Percentiles rank a stretch among this genome's conserved stretches.
Evolutionary conservation across 2,113 vertebrate genomes (phyloP).

Genomic region (Esox niger): DNA sequence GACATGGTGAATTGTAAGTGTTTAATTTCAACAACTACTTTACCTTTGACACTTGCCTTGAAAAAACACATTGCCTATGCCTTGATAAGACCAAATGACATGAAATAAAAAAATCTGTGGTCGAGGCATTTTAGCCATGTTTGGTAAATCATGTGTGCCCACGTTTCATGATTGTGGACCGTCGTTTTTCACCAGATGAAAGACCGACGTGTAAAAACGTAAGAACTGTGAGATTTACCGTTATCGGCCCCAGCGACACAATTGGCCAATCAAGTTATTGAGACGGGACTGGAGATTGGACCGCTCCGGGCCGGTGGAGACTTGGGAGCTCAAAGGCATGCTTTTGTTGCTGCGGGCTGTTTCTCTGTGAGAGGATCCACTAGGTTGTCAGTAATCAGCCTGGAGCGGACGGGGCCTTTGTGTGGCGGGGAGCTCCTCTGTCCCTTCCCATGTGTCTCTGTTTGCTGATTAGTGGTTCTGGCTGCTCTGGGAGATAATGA

Average conservation of each 20-base stretch:
- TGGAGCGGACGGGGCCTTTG: slow-evolving; percentile 38
- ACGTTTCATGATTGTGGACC: neutral
- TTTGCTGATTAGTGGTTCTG: slow-evolving; percentile 51
- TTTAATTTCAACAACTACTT: neutral
- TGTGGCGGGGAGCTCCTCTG: slow-evolving; percentile 15
- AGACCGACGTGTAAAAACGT: too few relatives aligned
- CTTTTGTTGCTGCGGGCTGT: slow-evolving; percentile 49
- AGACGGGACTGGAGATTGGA: neutral
- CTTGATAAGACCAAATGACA: neutral
- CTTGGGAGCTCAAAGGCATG: slow-evolving; percentile 20
- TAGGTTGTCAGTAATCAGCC: slow-evolving; percentile 45
- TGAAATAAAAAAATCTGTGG: neutral
- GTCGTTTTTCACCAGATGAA: neutral
- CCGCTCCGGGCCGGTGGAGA: neutral
- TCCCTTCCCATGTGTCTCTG: neutral
- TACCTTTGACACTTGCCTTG: slow-evolving; percentile 4
- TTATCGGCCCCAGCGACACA: neutral
- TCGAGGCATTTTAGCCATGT: neutral
- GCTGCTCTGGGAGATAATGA: slow-evolving; percentile 50
- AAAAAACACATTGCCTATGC: neutral
- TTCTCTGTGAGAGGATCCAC: slow-evolving; percentile 42
- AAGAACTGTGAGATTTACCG: neutral
- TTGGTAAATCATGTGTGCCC: neutral
- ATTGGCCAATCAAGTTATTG: slow-evolving; percentile 28
- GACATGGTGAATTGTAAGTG: slow-evolving; percentile 51